Base-by-base conservation (phyloP, 23 tunicate species). In the Halocynthia aurantium region DNA sequence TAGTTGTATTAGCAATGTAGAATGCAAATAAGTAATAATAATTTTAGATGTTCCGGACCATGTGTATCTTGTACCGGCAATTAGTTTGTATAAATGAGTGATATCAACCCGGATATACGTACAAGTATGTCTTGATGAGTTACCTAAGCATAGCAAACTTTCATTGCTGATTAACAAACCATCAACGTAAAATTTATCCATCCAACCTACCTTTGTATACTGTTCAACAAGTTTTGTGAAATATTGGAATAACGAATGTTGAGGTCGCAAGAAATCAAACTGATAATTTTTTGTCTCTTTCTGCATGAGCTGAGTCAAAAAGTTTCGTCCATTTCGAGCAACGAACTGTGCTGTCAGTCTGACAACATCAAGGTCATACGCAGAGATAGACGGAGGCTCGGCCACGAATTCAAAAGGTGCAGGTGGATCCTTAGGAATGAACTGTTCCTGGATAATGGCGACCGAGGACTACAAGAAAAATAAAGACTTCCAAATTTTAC, bases 191-290 rank as follows among this genome's bases (percentile, higher is more conserved):
- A 49, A 6, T 53, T 13, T 17, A 21, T 11, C 51, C 18, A 19
- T 51, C 2, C 13, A 18, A 15, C 11, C n/a, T 22, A 89, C 95
- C 82, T 93, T 93, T 4, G 80, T 87, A 75, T 93, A 93, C 67
- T 93, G 98, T 52, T 93, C 98, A 52, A 88, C 93, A 11, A 93
- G 76, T 57, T 87, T 87, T 15, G 98, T 87, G 68, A 93, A 93
- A 57, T 93, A 93, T 20, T 87, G 88, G 70, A 87, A 93, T 50
- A 93, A 66, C 5, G 94, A 80, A 81, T 93, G 98, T 67, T 93
- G 98, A 13, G 98, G 98, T 7, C 98, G 80, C 67, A 93, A 69
- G 60, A 93, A 93, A 69, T 93, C 98, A 81, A 93, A 93, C 80
- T 93, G 98, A 60, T 76, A 84, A 58, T 87, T 93, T 67, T 87